phyloP scores from a whole-genome alignment of 2,113 vertebrate species.

The Leucopsar rothschildi region DNA sequence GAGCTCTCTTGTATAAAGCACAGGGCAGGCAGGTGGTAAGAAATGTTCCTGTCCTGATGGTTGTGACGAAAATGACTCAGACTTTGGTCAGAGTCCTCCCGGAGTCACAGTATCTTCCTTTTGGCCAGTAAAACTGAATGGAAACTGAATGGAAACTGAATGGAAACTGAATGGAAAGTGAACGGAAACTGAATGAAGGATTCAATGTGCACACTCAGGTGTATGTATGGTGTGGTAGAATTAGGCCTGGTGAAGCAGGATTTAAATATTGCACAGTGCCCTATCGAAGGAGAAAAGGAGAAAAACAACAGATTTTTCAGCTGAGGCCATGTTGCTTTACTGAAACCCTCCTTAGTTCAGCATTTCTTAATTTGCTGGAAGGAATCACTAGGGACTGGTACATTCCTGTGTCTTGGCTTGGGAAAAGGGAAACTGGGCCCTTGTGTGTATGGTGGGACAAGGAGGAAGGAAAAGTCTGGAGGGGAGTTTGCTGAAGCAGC shows the following conservation, averaged over 20 bases:
- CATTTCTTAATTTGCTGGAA: background rate
- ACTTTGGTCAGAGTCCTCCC: background rate
- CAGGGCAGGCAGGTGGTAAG: background rate
- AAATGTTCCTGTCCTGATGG: background rate
- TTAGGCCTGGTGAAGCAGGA: background rate
- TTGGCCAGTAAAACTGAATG: background rate
- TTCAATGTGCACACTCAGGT: background rate
- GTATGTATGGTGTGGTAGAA: background rate
- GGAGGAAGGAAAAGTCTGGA: slow-evolving; percentile 36
- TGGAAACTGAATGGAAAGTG: background rate
- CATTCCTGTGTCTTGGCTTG: slow-evolving; percentile 20
- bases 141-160: background rate
- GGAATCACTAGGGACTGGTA: background rate
- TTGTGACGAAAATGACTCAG: background rate
- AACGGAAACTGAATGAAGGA: background rate
- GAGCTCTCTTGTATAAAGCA: background rate
- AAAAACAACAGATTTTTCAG: background rate
- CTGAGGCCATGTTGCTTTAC: background rate
- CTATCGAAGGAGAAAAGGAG: background rate
- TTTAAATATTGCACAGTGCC: background rate
- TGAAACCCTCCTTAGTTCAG: slow-evolving; percentile 1
- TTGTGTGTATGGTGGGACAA: background rate
- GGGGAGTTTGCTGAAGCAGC: slow-evolving; percentile 18
- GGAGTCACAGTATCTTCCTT: background rate
- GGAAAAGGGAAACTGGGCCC: background rate